Percentiles rank a stretch among this genome's conserved stretches.
Evolutionary conservation across 2,113 vertebrate species (phyloP).

Genomic region (Melierax canorus): DNA sequence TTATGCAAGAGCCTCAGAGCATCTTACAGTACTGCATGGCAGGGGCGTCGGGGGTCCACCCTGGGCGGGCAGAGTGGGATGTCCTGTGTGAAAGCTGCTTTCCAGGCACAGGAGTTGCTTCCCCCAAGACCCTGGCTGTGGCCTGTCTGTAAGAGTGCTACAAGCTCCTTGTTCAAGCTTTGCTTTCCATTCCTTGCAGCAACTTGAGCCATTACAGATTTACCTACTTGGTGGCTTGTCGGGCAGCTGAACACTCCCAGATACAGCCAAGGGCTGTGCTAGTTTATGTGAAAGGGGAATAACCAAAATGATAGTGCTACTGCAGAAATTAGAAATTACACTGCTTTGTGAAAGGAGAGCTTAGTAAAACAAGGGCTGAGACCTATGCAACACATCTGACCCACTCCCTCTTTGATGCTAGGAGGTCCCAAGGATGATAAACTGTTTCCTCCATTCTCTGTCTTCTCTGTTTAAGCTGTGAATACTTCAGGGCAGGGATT

Average conservation of each 20-base stretch:
- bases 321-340: not conserved
- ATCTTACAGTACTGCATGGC: not conserved
- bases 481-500: not conserved
- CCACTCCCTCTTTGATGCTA: accelerated
- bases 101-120: not conserved
- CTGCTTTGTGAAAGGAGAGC: not conserved
- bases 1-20: not conserved
- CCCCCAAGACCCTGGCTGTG: not conserved
- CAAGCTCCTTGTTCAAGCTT: not conserved
- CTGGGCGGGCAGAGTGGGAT: not conserved
- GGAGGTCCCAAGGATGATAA: not conserved
- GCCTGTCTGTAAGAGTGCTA: not conserved
- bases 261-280: not conserved
- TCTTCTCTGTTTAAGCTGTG: not conserved
- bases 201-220: not conserved
- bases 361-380: not conserved
- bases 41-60: not conserved
- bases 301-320: not conserved
- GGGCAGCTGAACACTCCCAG: not conserved
- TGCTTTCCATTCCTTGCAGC: not conserved
- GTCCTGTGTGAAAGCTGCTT: not conserved
- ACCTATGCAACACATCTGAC: not conserved
- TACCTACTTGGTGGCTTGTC: not conserved
- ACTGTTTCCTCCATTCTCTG: not conserved
- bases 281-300: not conserved